Conservation (phyloP, 2,888 invertebrate genomes). For the Agriotes lineatus region DNA sequence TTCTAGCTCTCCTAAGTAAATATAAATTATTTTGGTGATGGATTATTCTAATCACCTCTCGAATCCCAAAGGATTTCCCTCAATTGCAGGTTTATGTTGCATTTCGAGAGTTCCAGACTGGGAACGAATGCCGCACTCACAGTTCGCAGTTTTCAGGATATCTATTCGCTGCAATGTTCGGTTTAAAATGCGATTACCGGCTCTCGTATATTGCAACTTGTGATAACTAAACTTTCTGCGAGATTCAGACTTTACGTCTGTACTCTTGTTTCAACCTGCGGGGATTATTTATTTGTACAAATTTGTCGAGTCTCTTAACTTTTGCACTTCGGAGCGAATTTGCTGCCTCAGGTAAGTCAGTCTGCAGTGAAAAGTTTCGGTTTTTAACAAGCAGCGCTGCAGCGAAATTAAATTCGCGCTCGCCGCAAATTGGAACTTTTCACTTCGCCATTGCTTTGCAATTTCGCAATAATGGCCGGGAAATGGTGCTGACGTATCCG, state of each 20-base stretch:
- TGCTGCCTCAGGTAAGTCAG: constrained; percentile 46
- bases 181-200: constrained; percentile 48
- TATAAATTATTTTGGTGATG: constrained; percentile 5
- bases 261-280: constrained; percentile 49
- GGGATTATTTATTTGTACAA: constrained; percentile 53
- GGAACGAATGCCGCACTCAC: constrained; percentile 5
- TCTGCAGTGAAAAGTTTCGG: constrained; percentile 39
- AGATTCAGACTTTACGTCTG: constrained; percentile 45
- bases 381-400: constrained; percentile 38
- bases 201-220: constrained; percentile 40
- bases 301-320: constrained; percentile 52
- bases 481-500: constrained; percentile 1
- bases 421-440: constrained; percentile 13
- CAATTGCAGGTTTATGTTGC: constrained; percentile 13
- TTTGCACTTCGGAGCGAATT: constrained; percentile 49
- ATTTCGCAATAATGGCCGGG: background rate
- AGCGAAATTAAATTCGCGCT: constrained; percentile 27
- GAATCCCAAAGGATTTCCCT: background rate
- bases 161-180: constrained; percentile 37
- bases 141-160: constrained; percentile 27
- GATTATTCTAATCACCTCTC: constrained; percentile 10
- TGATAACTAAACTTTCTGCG: constrained; percentile 46
- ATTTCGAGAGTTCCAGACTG: background rate
- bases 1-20: background rate
- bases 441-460: background rate